Evolutionary conservation across 1,140 invertebrate genomes (phyloP).

Genomic region (Drosophila ercepeae): DNA sequence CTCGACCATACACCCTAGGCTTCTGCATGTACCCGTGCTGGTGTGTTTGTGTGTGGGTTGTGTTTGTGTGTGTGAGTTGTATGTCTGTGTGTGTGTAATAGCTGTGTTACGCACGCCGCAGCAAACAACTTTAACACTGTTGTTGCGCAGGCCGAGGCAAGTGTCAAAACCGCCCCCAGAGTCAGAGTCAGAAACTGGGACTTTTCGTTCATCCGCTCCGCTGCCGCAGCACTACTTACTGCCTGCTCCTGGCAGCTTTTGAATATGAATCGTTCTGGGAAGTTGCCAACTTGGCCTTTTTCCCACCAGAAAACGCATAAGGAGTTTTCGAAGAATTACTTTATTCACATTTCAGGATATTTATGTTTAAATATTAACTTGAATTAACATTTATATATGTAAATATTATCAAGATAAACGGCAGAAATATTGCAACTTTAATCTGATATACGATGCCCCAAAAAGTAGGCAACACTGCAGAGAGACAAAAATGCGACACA

Average conservation of each 20-base stretch:
- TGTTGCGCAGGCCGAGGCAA: slow-evolving; percentile 66
- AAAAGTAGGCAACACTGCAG: slow-evolving; percentile 5
- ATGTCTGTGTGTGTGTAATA: slow-evolving; percentile 23
- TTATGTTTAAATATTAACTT: too few species aligned
- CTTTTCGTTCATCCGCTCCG: slow-evolving; percentile 63
- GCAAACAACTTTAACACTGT: slow-evolving; percentile 74
- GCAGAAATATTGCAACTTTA: slow-evolving; percentile 1
- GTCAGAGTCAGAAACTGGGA: slow-evolving; percentile 70
- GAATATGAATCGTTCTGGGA: slow-evolving; percentile 64
- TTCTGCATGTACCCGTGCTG: not conserved
- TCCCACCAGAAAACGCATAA: not conserved
- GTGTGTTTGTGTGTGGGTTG: slow-evolving; percentile 1
- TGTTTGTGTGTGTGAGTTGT: slow-evolving; percentile 20
- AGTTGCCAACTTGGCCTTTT: not conserved
- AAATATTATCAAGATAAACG: too few species aligned
- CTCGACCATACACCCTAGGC: too few species aligned
- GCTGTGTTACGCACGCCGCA: slow-evolving; percentile 72
- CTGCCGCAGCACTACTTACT: slow-evolving; percentile 27
- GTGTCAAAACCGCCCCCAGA: slow-evolving; percentile 77
- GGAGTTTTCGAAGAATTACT: too few species aligned
- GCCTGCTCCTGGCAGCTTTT: slow-evolving; percentile 52
- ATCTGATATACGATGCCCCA: not conserved
- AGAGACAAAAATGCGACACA: slow-evolving; percentile 37
- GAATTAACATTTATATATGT: too few species aligned
- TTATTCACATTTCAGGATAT: too few species aligned